Evolutionary conservation across 2,113 vertebrate genomes (phyloP).

Genomic region (Gobiocypris rarus): DNA sequence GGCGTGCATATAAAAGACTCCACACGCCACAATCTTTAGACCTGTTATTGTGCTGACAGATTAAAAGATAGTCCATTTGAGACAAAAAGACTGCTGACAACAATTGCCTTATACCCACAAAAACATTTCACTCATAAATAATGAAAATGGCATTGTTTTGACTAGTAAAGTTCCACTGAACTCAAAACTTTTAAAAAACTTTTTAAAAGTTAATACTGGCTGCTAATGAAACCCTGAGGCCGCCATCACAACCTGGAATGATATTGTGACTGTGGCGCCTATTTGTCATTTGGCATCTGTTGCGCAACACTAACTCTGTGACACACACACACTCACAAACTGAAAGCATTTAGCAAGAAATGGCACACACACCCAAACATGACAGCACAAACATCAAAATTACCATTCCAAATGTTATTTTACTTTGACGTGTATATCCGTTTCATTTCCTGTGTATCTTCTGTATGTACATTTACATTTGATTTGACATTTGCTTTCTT

Average conservation of each 20-base stretch:
- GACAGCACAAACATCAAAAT: neutral
- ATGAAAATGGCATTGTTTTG: slow-evolving; percentile 4
- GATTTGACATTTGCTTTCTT: neutral
- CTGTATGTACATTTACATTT: neutral
- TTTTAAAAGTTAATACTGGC: too few species aligned
- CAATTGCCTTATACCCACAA: neutral
- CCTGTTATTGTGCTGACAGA: neutral
- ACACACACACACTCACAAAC: neutral
- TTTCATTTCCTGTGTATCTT: neutral
- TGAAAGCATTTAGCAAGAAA: neutral
- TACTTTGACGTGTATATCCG: neutral
- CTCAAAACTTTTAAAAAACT: too few species aligned
- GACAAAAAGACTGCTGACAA: neutral
- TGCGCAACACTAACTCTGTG: neutral
- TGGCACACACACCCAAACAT: neutral
- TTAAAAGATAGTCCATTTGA: neutral
- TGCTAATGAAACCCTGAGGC: neutral
- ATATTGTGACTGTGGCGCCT: neutral
- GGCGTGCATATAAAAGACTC: too few species aligned
- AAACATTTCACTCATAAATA: neutral
- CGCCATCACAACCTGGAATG: neutral
- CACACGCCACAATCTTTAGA: too few species aligned
- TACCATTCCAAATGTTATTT: neutral
- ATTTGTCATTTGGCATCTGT: slow-evolving; percentile 3
- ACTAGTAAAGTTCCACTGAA: neutral